Base-by-base conservation (phyloP, 2,113 vertebrate genomes). In the Sander vitreus region DNA sequence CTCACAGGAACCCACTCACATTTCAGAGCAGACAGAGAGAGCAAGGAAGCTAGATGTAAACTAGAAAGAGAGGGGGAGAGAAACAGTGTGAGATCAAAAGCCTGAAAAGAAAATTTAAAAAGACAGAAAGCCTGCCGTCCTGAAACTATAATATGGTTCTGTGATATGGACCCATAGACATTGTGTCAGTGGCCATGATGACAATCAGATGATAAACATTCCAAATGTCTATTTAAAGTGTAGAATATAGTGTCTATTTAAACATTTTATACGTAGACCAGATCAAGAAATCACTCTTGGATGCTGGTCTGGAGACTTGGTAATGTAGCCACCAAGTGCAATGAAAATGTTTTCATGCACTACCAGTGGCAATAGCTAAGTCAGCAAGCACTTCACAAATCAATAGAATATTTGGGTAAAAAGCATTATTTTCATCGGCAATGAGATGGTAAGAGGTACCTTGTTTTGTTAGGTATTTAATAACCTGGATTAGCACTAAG, bases 1-100 rank as follows among this genome's bases (percentile, higher is more conserved):
- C 83, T 80, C 89, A 86, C 78, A 85, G 80, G 84, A 86, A 86
- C 85, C 77, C 68, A 67, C 87, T 91, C 80, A 70, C 66, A 84
- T 85, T 91, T 78, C 86, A 88, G 67, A 57, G 83, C 69, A 75
- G 84, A 75, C 60, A 59, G 36, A 79, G 80, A 30, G 66, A 83
- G 76, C 10, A 63, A 68, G 86, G 64, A 73, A 78, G 79, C 23
- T 43, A 33, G 85, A 73, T 72, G 73, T 64, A 47, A 73, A 73
- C 43, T 43, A 45, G 48, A 81, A 59, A 76, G 54, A 72, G 45
- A 70, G 50, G 48, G 58, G 43, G 25, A 64, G 21, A 71, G 63
- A 79, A 86, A 73, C 68, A 57, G 71, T 68, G 55, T 5, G 45
- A 86, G 78, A 88, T 78, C 81, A 88, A 88, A 78, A 77, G 78